phyloP scores from a whole-genome alignment of 2,113 vertebrate species.

The Hoplias malabaricus region DNA sequence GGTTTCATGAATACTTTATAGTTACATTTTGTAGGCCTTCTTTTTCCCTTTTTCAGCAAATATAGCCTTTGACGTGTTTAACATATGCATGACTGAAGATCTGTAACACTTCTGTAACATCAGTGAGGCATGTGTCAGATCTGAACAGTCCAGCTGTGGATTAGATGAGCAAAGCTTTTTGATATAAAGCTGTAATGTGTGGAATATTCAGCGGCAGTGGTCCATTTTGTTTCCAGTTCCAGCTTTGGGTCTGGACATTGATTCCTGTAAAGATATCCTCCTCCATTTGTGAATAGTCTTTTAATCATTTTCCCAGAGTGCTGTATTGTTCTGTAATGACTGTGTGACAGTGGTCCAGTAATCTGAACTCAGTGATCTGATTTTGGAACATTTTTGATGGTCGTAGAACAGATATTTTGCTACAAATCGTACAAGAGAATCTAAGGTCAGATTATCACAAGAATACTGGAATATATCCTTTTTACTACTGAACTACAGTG shows the following conservation, averaged over 20 bases:
- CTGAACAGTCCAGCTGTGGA: neutral
- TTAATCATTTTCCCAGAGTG: neutral
- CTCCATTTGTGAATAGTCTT: neutral
- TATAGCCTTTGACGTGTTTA: no score
- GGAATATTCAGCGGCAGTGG: neutral
- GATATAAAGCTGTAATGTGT: neutral
- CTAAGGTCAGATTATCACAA: neutral
- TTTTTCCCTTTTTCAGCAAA: no score
- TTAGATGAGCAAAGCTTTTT: neutral
- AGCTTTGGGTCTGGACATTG: neutral
- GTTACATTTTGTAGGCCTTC: no score
- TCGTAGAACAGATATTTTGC: neutral
- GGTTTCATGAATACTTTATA: no score
- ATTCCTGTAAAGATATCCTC: neutral
- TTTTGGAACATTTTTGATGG: neutral
- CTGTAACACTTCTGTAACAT: no score
- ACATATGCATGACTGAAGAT: no score
- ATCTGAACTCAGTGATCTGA: neutral
- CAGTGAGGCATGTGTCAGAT: neutral
- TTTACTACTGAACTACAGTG: constrained; percentile 36
- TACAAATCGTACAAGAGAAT: no score
- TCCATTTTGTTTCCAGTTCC: neutral
- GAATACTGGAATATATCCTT: neutral
- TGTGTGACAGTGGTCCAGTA: neutral
- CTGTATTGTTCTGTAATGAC: neutral